Evolutionary conservation across 2,888 invertebrate genomes (phyloP).

Genomic region (Himalopsyche tibetana): DNA sequence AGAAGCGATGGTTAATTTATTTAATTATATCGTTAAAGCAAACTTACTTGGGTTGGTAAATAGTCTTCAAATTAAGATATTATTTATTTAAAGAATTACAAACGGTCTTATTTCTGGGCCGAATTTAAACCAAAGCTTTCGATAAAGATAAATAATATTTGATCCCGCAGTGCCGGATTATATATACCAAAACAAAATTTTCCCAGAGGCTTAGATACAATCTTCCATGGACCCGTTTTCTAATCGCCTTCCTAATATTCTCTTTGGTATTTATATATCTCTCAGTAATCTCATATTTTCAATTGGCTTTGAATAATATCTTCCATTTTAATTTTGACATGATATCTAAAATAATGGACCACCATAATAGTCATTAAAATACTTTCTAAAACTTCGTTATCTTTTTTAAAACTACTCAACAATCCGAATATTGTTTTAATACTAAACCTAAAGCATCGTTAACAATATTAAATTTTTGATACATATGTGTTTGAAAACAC

Average conservation of each 20-base stretch:
- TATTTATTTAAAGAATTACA: no score
- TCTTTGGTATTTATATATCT: conserved; percentile 14
- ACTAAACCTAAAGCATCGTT: background rate
- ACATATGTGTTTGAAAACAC: no score
- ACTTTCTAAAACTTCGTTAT: conserved; percentile 14
- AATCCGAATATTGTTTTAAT: background rate
- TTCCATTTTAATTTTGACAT: conserved; percentile 14
- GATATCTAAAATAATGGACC: conserved; percentile 3
- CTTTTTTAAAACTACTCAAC: background rate
- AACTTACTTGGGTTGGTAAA: no score
- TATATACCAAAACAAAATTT: background rate
- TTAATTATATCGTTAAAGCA: no score
- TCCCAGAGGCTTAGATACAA: conserved; percentile 32
- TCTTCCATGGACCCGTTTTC: background rate
- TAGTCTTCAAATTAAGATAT: no score
- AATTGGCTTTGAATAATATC: background rate
- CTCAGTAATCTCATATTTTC: background rate
- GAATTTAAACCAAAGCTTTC: background rate
- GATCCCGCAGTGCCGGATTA: background rate
- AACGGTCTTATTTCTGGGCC: no score
- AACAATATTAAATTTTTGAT: no score
- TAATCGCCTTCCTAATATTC: conserved; percentile 28
- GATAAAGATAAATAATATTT: conserved; percentile 1
- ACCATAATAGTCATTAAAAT: background rate
- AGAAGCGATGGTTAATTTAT: no score